Conservation (phyloP, 2,113 vertebrate species). For the Crotalus viridis region DNA sequence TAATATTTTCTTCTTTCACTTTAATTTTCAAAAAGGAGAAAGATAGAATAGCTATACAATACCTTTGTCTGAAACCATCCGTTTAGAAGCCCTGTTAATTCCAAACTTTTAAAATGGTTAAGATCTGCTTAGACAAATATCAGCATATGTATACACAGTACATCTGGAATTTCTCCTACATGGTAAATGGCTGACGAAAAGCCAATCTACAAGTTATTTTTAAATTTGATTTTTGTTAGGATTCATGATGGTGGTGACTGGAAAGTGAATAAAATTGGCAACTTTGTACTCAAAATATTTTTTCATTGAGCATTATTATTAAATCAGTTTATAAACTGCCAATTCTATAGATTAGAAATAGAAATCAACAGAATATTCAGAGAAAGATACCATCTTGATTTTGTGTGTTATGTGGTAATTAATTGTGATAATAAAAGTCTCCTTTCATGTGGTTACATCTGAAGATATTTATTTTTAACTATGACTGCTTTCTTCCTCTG, state of each 20-base stretch:
- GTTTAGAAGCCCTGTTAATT: background rate
- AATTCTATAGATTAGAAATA: background rate
- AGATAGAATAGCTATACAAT: background rate
- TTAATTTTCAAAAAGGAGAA: background rate
- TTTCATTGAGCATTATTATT: background rate
- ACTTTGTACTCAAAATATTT: background rate
- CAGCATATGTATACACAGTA: background rate
- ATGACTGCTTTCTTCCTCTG: background rate
- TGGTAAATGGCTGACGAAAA: background rate
- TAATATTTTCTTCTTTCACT: background rate
- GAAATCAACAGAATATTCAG: background rate
- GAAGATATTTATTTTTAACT: slow-evolving; percentile 2
- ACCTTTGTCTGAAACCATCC: background rate
- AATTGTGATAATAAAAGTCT: background rate
- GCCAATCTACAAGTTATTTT: background rate
- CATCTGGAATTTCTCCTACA: background rate
- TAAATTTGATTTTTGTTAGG: background rate
- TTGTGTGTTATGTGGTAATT: background rate
- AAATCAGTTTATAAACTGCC: background rate
- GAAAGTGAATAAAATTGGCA: background rate
- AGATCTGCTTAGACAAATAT: background rate
- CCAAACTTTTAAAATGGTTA: background rate
- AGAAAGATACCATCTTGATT: background rate
- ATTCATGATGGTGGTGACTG: background rate
- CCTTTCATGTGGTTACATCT: background rate